Conservation (phyloP, 1,140 invertebrate species). For the Akabosia matsudoensis region DNA sequence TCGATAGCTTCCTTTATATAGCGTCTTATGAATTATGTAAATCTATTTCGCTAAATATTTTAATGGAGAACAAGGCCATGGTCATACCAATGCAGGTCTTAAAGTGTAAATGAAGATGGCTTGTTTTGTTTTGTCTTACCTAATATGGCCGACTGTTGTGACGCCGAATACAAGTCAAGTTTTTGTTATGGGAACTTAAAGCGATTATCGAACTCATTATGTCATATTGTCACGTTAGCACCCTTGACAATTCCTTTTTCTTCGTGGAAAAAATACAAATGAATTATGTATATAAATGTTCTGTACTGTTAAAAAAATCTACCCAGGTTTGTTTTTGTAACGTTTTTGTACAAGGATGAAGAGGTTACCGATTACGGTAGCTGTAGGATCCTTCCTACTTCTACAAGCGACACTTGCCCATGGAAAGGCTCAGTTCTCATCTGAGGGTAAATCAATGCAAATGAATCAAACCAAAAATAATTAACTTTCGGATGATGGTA, state of each 20-base stretch:
- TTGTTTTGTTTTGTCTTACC: neutral
- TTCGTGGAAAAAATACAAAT: too few relatives aligned
- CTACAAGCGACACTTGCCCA: slow-evolving; percentile 22
- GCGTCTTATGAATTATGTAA: too few relatives aligned
- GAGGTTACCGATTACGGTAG: slow-evolving; percentile 10
- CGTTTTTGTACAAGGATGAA: slow-evolving; percentile 1
- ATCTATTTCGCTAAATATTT: neutral
- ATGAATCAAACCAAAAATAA: too few relatives aligned
- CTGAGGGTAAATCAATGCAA: neutral
- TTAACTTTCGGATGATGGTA: too few relatives aligned
- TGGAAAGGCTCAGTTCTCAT: slow-evolving; percentile 12
- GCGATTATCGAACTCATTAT: neutral
- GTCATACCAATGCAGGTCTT: neutral
- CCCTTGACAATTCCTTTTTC: too few relatives aligned
- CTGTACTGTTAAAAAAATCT: too few relatives aligned
- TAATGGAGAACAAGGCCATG: neutral
- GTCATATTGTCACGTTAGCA: neutral
- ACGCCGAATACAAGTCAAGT: neutral
- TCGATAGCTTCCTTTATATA: too few relatives aligned
- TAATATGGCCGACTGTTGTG: neutral
- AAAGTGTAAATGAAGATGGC: neutral
- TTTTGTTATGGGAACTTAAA: neutral
- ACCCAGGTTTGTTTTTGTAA: too few relatives aligned
- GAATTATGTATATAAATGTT: too few relatives aligned
- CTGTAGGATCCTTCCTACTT: slow-evolving; percentile 23